phyloP scores from a whole-genome alignment of 2,888 invertebrate genomes.

The Habroteleia sp. region DNA sequence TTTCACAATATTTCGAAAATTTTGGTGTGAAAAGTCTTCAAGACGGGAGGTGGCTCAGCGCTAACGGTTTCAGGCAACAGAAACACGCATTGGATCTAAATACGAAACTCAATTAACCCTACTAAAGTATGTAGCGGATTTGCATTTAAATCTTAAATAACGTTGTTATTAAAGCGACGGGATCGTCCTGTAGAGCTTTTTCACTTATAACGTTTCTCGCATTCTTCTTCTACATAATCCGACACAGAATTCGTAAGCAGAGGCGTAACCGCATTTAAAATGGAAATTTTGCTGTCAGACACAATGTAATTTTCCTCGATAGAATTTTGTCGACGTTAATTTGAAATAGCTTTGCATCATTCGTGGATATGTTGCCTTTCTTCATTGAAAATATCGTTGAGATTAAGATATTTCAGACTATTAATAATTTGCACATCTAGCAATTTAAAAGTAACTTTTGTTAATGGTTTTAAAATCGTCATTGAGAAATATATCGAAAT shows the following conservation, averaged over 20 bases:
- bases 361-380: conserved; percentile 27
- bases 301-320: conserved; percentile 65
- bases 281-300: conserved; percentile 65
- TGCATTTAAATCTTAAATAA: conserved; percentile 70
- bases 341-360: conserved; percentile 37
- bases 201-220: conserved; percentile 63
- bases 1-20: conserved; percentile 53
- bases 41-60: conserved; percentile 48
- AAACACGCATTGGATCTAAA: conserved; percentile 57
- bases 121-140: conserved; percentile 69
- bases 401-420: conserved; percentile 8
- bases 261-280: conserved; percentile 67
- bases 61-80: conserved; percentile 52
- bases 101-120: conserved; percentile 71
- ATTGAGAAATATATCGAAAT: no score
- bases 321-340: conserved; percentile 62
- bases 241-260: conserved; percentile 55
- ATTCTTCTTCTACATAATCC: conserved; percentile 36
- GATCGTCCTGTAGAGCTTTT: conserved; percentile 41
- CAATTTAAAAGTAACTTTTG: no score
- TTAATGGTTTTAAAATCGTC: no score
- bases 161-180: conserved; percentile 48
- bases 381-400: conserved; percentile 16
- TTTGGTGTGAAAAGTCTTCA: conserved; percentile 27
- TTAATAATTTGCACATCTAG: conserved; percentile 15